phyloP scores from a whole-genome alignment of 2,888 invertebrate species.

The Monoplex corrugatus region DNA sequence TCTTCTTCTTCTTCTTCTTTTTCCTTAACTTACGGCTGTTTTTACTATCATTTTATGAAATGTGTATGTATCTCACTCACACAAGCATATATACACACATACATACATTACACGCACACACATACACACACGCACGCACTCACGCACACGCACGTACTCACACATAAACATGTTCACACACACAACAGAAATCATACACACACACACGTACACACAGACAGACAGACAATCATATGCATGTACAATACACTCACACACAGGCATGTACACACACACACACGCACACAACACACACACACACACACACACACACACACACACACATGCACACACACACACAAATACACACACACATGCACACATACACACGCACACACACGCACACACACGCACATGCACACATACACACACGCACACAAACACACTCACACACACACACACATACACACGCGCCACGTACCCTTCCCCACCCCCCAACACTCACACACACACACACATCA shows the following conservation, averaged over 20 bases:
- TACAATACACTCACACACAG: neutral
- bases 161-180: neutral
- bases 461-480: neutral
- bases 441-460: neutral
- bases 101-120: neutral
- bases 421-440: neutral
- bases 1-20: no score
- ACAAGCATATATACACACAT: no score
- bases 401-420: neutral
- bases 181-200: neutral
- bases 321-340: no score
- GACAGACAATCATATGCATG: neutral
- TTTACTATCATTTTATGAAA: no score
- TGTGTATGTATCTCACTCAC: no score
- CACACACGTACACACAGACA: neutral
- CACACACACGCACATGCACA: no score
- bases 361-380: neutral
- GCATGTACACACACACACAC: neutral
- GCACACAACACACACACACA: constrained; percentile 3
- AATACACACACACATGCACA: no score
- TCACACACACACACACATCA: neutral
- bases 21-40: no score
- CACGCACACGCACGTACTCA: no score
- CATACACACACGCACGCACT: constrained; percentile 1
- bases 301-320: neutral